These are phyloP conservation scores for Amiota minor DNA, from an alignment of 2,888 invertebrate species.

Conservation along the genomic window DNA sequence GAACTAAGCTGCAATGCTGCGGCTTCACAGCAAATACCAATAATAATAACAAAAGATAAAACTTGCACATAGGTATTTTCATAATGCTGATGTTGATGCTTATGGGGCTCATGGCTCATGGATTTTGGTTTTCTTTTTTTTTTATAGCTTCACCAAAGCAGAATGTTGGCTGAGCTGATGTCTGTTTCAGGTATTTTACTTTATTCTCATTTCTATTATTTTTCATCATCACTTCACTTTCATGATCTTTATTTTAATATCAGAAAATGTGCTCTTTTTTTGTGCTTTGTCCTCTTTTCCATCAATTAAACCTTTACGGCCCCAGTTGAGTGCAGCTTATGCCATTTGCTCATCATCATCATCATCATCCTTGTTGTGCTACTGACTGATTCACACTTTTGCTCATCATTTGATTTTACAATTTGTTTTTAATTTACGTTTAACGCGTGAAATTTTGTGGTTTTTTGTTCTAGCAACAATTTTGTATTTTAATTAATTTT, in stretches of 20 bases:
- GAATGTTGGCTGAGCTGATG: too few species aligned
- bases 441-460: slow-evolving; percentile 22
- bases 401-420: neutral
- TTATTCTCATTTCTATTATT: too few species aligned
- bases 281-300: too few species aligned
- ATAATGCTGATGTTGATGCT: too few species aligned
- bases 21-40: slow-evolving; percentile 10
- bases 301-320: neutral
- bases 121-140: too few species aligned
- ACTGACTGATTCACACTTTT: neutral
- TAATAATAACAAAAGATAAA: slow-evolving; percentile 12
- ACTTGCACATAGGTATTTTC: slow-evolving; percentile 4
- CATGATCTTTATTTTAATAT: too few species aligned
- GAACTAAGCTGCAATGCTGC: slow-evolving; percentile 18
- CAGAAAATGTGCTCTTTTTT: too few species aligned
- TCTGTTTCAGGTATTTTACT: too few species aligned
- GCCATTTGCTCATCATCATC: neutral
- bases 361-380: neutral
- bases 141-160: too few species aligned
- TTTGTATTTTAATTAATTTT: neutral
- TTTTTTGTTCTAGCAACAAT: neutral
- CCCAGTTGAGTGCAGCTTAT: neutral
- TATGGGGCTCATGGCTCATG: too few species aligned
- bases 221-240: too few species aligned
- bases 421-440: slow-evolving; percentile 26